Evolutionary conservation across 2,113 vertebrate genomes (phyloP), one percentile per base, ranked within the genome.

Genomic region (Pygoscelis antarcticus): DNA sequence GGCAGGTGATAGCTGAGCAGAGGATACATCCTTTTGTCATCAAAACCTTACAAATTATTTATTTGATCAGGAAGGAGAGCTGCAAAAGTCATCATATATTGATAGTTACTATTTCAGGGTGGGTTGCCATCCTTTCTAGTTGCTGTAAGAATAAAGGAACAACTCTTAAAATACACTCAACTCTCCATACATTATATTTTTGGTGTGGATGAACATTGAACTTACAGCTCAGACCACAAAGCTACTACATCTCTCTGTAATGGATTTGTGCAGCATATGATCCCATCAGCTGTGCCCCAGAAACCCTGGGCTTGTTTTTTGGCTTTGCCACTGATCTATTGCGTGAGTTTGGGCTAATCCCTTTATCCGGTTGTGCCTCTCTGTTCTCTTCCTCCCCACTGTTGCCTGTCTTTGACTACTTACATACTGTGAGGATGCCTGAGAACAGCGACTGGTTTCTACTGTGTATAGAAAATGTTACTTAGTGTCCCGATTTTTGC

Each of bases 21-120:
- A 96, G 96, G 97, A 97, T 97, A 98, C 97, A 97, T 96, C 95
- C 96, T 98, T 98, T 98, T 98, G 97, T 98, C 98, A 98, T 98
- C 93, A 96, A 98, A 97, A 96, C 92, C 98, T 98, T 97, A 98
- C 97, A 98, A 98, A 98, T 98, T 98, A 98, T 98, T 98, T 98
- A 98, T 98, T 96, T 98, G 98, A 98, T 98, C 96, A 83, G 85
- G 71, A 97, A 97, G 95, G 92, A 96, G 89, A 97, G 85, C 90
- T 89, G 88, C 94, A 96, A 96, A 97, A 97, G 92, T 93, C 91
- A 98, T 97, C 94, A 93, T 85, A 94, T 98, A 98, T 97, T 98
- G 98, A 98, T 96, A 98, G 93, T 90, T 96, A 85, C 96, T 96
- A 94, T 96, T 95, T 96, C 76, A 60, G 90, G 94, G 93, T 91